These are phyloP conservation scores for Malacoraja senta DNA, from an alignment of 2,797 vertebrate genomes.

Conservation along the genomic window DNA sequence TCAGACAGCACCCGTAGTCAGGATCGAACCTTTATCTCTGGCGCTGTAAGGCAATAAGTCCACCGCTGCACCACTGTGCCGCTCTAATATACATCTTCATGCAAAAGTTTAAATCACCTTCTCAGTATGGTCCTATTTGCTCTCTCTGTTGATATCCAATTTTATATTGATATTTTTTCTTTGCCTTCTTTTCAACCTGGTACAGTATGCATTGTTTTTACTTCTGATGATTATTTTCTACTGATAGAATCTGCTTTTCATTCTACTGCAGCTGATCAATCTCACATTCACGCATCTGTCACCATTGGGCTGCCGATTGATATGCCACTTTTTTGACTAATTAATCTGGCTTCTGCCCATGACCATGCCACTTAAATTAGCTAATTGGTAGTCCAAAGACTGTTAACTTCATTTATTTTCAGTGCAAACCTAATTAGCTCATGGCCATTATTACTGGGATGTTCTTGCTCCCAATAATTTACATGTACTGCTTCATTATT, in stretches of 20 bases:
- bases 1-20: no score
- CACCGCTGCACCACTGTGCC: no score
- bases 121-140: no score
- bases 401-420: constrained; percentile 17
- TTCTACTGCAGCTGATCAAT: not conserved
- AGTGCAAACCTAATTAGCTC: constrained; percentile 21
- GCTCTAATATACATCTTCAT: no score
- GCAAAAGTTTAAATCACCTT: no score
- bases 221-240: not conserved
- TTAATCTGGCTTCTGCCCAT: not conserved
- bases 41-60: no score
- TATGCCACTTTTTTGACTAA: not conserved
- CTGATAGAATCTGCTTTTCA: not conserved
- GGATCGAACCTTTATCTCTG: no score
- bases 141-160: not conserved
- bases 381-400: constrained; percentile 27
- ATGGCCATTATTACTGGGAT: not conserved
- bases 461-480: constrained; percentile 10
- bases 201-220: not conserved
- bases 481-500: constrained; percentile 2
- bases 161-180: not conserved
- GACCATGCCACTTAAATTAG: not conserved
- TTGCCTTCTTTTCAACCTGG: not conserved
- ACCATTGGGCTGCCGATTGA: not conserved
- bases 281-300: not conserved